These are phyloP conservation scores for Cacatua alba DNA, from an alignment of 2,113 vertebrate species.

Conservation along the genomic window DNA sequence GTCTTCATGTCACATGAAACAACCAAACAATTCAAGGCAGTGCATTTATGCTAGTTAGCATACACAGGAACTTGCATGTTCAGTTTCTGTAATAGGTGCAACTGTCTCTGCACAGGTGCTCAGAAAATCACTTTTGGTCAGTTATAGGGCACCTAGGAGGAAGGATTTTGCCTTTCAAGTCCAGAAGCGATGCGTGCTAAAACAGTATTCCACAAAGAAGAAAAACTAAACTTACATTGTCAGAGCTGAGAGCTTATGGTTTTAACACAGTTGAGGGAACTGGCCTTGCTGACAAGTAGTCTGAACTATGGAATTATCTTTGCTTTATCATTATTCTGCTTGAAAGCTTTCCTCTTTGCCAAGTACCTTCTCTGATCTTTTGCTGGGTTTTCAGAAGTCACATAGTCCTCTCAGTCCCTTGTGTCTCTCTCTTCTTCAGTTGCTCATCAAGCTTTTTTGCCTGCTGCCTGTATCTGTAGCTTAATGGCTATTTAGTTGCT, in stretches of 20 bases:
- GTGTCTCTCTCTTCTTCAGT: neutral
- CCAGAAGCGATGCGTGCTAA: neutral
- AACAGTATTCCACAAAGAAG: neutral
- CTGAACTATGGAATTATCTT: neutral
- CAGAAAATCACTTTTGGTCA: neutral
- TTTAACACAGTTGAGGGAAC: neutral
- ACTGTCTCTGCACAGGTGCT: neutral
- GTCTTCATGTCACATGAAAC: neutral
- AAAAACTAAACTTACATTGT: neutral
- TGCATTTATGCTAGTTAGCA: neutral
- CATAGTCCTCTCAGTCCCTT: neutral
- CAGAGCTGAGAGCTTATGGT: neutral
- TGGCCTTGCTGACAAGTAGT: neutral
- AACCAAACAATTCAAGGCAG: neutral
- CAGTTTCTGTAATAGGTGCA: neutral
- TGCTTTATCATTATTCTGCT: neutral
- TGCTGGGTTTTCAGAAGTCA: neutral
- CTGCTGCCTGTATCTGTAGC: neutral
- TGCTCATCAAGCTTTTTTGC: neutral
- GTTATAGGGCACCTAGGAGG: neutral
- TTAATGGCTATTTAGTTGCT: neutral
- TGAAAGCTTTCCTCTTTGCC: neutral
- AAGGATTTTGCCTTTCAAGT: neutral
- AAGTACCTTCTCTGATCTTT: neutral
- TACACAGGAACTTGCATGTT: neutral